A percentile compares a stretch with the other conserved stretches of the same genome.
These are phyloP conservation scores for Ganaspis sp. DNA, from an alignment of 1,140 invertebrate genomes.

Conservation along the genomic window DNA sequence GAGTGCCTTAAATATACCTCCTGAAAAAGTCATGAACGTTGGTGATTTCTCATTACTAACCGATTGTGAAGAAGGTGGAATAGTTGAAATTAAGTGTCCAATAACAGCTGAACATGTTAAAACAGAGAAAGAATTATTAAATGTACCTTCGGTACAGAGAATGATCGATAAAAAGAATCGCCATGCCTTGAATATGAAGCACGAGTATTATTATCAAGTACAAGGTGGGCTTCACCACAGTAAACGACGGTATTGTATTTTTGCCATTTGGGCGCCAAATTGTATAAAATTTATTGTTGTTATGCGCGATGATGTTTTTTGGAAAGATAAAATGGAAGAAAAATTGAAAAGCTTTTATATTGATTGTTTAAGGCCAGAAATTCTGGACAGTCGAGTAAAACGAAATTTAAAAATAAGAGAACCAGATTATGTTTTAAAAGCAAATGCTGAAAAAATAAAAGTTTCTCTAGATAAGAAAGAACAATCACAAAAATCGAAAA, in stretches of 20 bases:
- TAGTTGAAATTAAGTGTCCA: conserved; percentile 68
- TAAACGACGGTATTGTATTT: conserved; percentile 46
- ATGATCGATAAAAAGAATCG: conserved; percentile 38
- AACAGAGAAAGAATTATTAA: conserved; percentile 37
- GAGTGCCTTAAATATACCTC: not conserved
- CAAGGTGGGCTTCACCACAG: conserved; percentile 60
- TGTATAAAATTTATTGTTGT: conserved; percentile 44
- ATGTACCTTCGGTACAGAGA: not conserved
- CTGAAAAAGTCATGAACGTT: not conserved
- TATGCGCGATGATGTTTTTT: conserved; percentile 42
- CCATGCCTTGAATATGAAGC: conserved; percentile 48
- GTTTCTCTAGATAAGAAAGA: not conserved
- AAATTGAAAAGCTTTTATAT: conserved; percentile 58
- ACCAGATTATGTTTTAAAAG: conserved; percentile 49
- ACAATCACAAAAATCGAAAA: not conserved
- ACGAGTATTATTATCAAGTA: conserved; percentile 61
- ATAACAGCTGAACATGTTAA: conserved; percentile 36
- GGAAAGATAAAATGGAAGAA: conserved; percentile 43
- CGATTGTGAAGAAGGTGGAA: not conserved
- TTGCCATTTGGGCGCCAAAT: conserved; percentile 50
- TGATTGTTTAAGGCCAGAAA: conserved; percentile 63
- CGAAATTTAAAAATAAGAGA: conserved; percentile 57
- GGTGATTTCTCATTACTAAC: not conserved
- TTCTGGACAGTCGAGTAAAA: conserved; percentile 59
- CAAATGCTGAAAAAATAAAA: conserved; percentile 34